phyloP scores from a whole-genome alignment of 2,888 invertebrate genomes.

The Drosophila pseudotakahashii region DNA sequence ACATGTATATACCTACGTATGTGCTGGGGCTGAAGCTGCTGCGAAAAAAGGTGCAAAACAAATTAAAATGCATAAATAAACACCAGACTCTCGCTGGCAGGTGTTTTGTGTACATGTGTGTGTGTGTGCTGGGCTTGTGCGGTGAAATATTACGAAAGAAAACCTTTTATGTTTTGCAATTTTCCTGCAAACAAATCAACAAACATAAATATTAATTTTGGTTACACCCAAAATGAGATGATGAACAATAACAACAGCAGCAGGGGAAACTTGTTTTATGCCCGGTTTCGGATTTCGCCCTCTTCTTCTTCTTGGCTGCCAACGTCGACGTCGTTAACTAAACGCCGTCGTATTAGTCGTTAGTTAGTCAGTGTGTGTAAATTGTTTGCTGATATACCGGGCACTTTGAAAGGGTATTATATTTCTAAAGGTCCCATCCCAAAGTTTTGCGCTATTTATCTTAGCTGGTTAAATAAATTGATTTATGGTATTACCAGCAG shows the following conservation, averaged over 20 bases:
- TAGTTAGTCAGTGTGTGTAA: conserved; percentile 10
- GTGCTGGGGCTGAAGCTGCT: conserved; percentile 19
- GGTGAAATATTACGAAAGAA: conserved; percentile 39
- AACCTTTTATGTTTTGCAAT: conserved; percentile 65
- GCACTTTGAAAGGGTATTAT: conserved; percentile 7
- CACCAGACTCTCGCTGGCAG: conserved; percentile 30
- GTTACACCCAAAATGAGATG: conserved; percentile 50
- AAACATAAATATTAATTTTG: conserved; percentile 61
- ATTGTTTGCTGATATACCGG: conserved; percentile 7
- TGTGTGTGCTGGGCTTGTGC: conserved; percentile 14
- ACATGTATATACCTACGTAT: conserved; percentile 1
- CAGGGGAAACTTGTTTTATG: conserved; percentile 37
- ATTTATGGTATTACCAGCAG: neutral
- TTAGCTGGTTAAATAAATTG: neutral
- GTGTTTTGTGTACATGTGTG: conserved; percentile 20
- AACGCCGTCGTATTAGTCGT: conserved; percentile 34
- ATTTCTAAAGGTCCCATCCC: neutral
- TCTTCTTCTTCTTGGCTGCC: conserved; percentile 31
- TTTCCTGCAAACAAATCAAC: conserved; percentile 46
- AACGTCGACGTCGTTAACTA: conserved; percentile 41
- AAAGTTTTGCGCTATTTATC: neutral
- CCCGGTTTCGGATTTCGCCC: conserved; percentile 42
- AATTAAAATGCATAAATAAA: conserved; percentile 32
- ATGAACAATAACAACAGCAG: conserved; percentile 28
- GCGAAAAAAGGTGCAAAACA: conserved; percentile 57